Percentiles rank a stretch among this genome's conserved stretches.
Conservation (phyloP, 1,140 invertebrate genomes). For the Nasonia vitripennis region DNA sequence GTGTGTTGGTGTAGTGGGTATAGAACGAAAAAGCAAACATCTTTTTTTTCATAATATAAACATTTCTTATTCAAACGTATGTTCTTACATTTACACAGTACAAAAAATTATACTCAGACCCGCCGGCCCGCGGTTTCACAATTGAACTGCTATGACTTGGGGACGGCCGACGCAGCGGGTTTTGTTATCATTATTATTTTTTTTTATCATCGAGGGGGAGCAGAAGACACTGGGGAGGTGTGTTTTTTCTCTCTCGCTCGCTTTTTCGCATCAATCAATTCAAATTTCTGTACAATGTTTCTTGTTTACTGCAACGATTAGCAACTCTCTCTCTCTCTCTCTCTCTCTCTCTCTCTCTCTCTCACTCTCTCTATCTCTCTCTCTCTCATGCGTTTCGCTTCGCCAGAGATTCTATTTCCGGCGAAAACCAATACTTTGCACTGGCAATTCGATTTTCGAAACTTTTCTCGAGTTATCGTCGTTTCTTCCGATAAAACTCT, state of each 20-base stretch:
- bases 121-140: slow-evolving; percentile 68
- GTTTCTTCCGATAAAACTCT: neutral
- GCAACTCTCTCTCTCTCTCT: neutral
- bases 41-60: slow-evolving; percentile 73
- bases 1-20: slow-evolving; percentile 24
- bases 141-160: slow-evolving; percentile 68
- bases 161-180: slow-evolving; percentile 60
- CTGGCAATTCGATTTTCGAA: neutral
- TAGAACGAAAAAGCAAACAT: slow-evolving; percentile 51
- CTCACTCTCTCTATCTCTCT: neutral
- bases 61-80: slow-evolving; percentile 78
- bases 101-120: slow-evolving; percentile 77
- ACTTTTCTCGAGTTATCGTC: neutral
- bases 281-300: slow-evolving; percentile 30
- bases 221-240: slow-evolving; percentile 60
- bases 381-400: neutral
- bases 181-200: slow-evolving; percentile 14
- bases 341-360: neutral
- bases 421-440: neutral
- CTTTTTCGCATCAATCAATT: slow-evolving; percentile 17
- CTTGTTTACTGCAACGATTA: slow-evolving; percentile 4
- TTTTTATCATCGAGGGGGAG: slow-evolving; percentile 49
- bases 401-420: neutral
- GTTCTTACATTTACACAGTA: slow-evolving; percentile 79
- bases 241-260: slow-evolving; percentile 51